These are phyloP conservation scores for Mylabris phalerata DNA, from an alignment of 1,140 invertebrate species.

Conservation along the genomic window DNA sequence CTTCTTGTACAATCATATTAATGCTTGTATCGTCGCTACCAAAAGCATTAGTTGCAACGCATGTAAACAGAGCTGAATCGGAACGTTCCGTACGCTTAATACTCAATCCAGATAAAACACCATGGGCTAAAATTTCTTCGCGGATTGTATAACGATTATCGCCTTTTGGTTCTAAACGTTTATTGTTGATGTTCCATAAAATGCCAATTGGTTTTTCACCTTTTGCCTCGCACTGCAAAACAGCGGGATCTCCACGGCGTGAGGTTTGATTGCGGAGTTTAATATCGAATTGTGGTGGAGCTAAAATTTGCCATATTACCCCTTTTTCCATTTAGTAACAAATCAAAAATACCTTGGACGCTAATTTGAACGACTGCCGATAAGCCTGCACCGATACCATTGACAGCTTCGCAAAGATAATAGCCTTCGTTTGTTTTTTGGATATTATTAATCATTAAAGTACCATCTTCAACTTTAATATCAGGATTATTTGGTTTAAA, in stretches of 20 bases:
- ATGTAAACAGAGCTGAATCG: slow-evolving; percentile 91
- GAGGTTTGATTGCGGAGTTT: slow-evolving; percentile 87
- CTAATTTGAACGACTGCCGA: slow-evolving; percentile 88
- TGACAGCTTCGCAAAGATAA: slow-evolving; percentile 92
- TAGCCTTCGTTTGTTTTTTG: slow-evolving; percentile 90
- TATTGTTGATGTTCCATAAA: slow-evolving; percentile 93
- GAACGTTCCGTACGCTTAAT: slow-evolving; percentile 82
- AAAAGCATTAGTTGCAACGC: slow-evolving; percentile 89
- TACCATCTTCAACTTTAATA: slow-evolving; percentile 86
- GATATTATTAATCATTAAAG: slow-evolving; percentile 79
- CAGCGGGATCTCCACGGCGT: slow-evolving; percentile 81
- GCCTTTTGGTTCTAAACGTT: slow-evolving; percentile 78
- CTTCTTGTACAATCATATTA: slow-evolving; percentile 94
- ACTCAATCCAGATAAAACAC: slow-evolving; percentile 81
- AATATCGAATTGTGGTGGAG: slow-evolving; percentile 89
- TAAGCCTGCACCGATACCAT: slow-evolving; percentile 89
- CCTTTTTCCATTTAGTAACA: too few species aligned
- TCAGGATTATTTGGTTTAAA: slow-evolving; percentile 82
- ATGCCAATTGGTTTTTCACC: slow-evolving; percentile 95
- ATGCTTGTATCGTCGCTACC: slow-evolving; percentile 93
- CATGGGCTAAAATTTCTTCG: slow-evolving; percentile 80
- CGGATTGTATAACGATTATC: slow-evolving; percentile 85
- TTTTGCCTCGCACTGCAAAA: slow-evolving; percentile 90
- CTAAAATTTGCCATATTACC: slow-evolving; percentile 46
- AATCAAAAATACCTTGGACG: slow-evolving; percentile 66